Conservation (phyloP, 2,888 invertebrate genomes). For the Yponomeuta cagnagella region DNA sequence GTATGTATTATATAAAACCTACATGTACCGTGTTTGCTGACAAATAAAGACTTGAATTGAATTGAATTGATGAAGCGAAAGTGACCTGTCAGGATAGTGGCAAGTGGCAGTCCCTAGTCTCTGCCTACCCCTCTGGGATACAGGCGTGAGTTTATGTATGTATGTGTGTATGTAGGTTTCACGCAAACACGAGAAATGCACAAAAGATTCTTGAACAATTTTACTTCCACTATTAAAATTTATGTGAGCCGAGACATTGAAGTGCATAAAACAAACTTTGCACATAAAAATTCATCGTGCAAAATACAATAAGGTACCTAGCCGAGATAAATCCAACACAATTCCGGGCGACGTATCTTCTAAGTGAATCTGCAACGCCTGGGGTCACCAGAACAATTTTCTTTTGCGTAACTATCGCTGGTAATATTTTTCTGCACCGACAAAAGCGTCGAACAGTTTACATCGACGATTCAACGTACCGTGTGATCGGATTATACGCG, state of each 20-base stretch:
- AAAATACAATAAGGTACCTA: neutral
- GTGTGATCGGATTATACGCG: conserved; percentile 1
- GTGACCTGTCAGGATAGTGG: too few species aligned
- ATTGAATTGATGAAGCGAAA: too few species aligned
- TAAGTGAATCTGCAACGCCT: neutral
- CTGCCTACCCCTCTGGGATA: too few species aligned
- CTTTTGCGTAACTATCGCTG: neutral
- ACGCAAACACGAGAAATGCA: too few species aligned
- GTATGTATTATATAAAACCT: too few species aligned
- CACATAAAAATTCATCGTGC: neutral
- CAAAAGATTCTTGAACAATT: too few species aligned
- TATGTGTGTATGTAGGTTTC: too few species aligned
- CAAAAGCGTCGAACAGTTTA: conserved; percentile 1
- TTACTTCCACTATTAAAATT: neutral
- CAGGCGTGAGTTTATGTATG: too few species aligned
- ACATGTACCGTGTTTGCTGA: too few species aligned
- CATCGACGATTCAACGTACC: neutral
- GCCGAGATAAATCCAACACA: neutral
- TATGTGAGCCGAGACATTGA: neutral
- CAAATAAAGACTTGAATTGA: too few species aligned
- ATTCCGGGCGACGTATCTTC: neutral
- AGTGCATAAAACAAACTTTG: neutral
- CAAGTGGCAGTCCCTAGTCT: too few species aligned
- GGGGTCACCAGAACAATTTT: neutral
- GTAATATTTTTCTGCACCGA: neutral